Evolutionary conservation across 2,888 invertebrate species (phyloP), one percentile per base, ranked within the genome.

Genomic region (Chloroclystis v-ata): DNA sequence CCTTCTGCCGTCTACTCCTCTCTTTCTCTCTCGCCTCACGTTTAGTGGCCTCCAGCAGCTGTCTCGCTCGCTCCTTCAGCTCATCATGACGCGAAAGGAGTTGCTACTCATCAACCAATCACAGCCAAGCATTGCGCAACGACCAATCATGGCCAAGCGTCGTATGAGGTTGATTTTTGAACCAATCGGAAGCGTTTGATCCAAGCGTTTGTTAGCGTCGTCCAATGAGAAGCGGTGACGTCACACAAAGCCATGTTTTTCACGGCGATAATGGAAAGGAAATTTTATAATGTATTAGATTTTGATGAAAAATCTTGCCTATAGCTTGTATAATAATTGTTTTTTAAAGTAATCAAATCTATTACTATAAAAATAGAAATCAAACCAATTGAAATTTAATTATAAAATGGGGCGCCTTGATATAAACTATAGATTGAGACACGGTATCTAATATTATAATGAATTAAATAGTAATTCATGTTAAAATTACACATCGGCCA

Each of bases 21-120:
- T 81, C 84, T 61, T 82, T 86, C 54, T 86, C 88, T 45, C 86
- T 82, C 64, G 91, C 90, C 61, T 94, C 94, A 42, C 90, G 82
- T 75, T 93, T 91, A 11, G 95, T 93, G 62, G 94, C 94, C 69
- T 95, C 95, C 60, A 96, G 89, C 75, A 96, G 89, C 75, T 93
- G 91, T 75, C 94, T 91, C 60, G 96, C 96, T 82, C 94, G 87
- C 87, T 95, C 95, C 76, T 94, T 92, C 63, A 96, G 89, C 83
- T 96, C 95, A 64, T 94, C 94, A 72, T 95, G 95, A 45, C 95
- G 91, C 61, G 93, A 93, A 69, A 93, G 86, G 74, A 93, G 86
- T 85, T 92, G 91, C 94, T 94, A 84, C 39, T 57, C 49, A 52
- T 16, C 16, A 26, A 42, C 42, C 33, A 33, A 42, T 33, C 25